Base-by-base conservation (phyloP, 2,797 vertebrate genomes). In the Chlorospingus semifuscus region DNA sequence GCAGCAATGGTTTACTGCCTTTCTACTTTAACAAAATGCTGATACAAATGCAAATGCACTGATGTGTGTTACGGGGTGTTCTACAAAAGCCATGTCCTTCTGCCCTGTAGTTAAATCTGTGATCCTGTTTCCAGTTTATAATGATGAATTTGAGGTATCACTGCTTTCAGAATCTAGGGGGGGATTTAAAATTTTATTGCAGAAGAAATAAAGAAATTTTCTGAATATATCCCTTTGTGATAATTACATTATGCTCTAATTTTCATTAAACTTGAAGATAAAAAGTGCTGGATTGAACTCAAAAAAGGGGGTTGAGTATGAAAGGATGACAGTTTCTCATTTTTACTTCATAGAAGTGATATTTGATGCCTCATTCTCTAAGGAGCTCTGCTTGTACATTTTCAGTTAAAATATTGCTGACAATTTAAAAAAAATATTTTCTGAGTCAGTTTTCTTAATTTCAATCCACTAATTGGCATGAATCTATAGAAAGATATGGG, bases 261-360 rank as follows among this genome's bases (percentile, higher is more conserved):
- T 96, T 32, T 88, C 79, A 85, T 84, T 94, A 93, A 95, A 93
- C 41, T 95, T 92, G 64, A 86, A 92, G 60, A 22, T 96, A 72
- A 95, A 96, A 95, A 93, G 32, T 53, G 13, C 61, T 61, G 39
- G 19, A n/a, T 84, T 95, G 39, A 93, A 96, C 76, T 96, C 27
- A 53, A 96, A 93, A 95, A 30, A 27, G 79, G 83, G 26, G 84
- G 85, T 29, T 86, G 50, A 95, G 86, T 34, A 72, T 37, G 56
- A 93, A 86, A 83, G 39, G 34, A 94, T 87, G 53, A 89, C 70
- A 90, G 36, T 91, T 96, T 94, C 68, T 94, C 15, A 55, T 89
- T 96, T 95, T 92, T 96, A 77, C 92, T 94, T 94, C 79, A 93
- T 47, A 89, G 87, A 94, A 96, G 36, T 85, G 68, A 83, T 91